phyloP scores from a whole-genome alignment of 2,888 invertebrate species.

The Drosophila austrosaltans region DNA sequence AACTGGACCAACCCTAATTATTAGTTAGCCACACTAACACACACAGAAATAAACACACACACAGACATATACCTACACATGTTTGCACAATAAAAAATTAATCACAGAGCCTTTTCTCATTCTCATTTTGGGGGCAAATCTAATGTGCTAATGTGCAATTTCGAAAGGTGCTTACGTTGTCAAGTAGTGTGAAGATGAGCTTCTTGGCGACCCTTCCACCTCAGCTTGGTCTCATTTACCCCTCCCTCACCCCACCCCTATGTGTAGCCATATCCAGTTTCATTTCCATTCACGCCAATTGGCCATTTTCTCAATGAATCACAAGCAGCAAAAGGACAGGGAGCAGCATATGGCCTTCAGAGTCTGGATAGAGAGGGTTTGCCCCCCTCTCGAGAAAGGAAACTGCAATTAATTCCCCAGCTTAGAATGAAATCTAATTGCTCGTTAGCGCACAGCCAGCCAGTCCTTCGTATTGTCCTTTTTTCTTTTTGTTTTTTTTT shows the following conservation, averaged over 20 bases:
- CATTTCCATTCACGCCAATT: constrained; percentile 62
- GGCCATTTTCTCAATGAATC: constrained; percentile 72
- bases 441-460: constrained; percentile 80
- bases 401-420: constrained; percentile 82
- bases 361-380: constrained; percentile 1
- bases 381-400: constrained; percentile 42
- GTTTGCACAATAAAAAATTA: constrained; percentile 46
- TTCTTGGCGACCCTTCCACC: constrained; percentile 6
- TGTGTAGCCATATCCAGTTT: not conserved
- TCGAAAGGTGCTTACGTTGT: constrained; percentile 82
- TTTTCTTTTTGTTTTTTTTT: constrained; percentile 31
- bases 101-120: constrained; percentile 29
- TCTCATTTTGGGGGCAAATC: constrained; percentile 30
- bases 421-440: constrained; percentile 83
- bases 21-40: constrained; percentile 19
- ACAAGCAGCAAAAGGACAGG: constrained; percentile 55
- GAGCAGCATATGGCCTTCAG: constrained; percentile 64
- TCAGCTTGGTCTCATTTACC: constrained; percentile 11
- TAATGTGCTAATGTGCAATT: constrained; percentile 80
- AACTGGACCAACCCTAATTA: constrained; percentile 17
- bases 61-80: constrained; percentile 25
- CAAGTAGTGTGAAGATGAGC: constrained; percentile 82
- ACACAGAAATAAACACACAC: not conserved
- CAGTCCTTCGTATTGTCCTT: constrained; percentile 37
- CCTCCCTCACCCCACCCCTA: not conserved